Evolutionary conservation across 2,888 invertebrate genomes (phyloP).

Genomic region (Keiferia lycopersicella): DNA sequence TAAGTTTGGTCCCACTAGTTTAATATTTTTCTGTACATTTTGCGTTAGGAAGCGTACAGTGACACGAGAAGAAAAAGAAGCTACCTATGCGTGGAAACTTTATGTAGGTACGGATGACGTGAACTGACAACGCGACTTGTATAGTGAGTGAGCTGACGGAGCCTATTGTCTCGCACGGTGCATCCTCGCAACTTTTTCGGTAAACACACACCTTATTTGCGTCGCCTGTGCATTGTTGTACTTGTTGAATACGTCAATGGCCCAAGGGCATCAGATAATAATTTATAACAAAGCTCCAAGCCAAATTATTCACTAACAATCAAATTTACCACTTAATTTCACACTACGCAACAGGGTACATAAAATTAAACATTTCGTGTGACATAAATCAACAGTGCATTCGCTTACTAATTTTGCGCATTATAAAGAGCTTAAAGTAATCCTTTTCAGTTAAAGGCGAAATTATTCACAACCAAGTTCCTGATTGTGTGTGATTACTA

Average conservation of each 20-base stretch:
- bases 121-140: background rate
- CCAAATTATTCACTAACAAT: conserved; percentile 29
- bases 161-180: conserved; percentile 12
- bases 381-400: background rate
- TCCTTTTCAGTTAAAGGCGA: background rate
- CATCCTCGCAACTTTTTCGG: conserved; percentile 45
- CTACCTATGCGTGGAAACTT: too few species aligned
- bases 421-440: background rate
- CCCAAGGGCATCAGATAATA: conserved; percentile 48
- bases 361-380: background rate
- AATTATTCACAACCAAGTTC: background rate
- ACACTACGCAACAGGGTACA: background rate
- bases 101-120: too few species aligned
- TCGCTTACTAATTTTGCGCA: background rate
- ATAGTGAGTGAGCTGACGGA: background rate
- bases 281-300: conserved; percentile 27
- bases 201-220: conserved; percentile 52
- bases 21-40: too few species aligned
- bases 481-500: background rate
- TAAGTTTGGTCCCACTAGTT: too few species aligned
- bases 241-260: conserved; percentile 47
- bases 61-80: too few species aligned
- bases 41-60: too few species aligned
- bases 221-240: conserved; percentile 44
- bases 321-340: too few species aligned